Evolutionary conservation across 2,113 vertebrate genomes (phyloP).

Genomic region (Vidua macroura): DNA sequence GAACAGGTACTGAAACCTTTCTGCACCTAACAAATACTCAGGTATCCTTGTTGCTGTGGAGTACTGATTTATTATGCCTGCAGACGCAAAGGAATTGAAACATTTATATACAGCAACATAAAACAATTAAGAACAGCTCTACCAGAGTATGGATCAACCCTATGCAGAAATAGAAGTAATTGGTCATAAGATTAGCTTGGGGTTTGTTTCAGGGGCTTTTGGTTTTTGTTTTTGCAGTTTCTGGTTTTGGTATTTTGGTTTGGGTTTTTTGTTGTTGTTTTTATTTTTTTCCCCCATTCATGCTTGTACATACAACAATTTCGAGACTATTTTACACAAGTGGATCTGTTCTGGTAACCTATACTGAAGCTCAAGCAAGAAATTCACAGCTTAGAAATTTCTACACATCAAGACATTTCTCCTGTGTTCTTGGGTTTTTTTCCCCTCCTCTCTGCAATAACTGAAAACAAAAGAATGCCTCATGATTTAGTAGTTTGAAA

Average conservation of each 20-base stretch:
- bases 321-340: background rate
- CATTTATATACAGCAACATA: background rate
- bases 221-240: background rate
- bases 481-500: background rate
- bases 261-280: background rate
- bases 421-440: fast-evolving
- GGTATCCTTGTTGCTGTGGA: background rate
- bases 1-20: background rate
- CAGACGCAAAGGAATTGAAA: background rate
- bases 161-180: background rate
- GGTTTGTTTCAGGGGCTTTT: background rate
- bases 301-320: background rate
- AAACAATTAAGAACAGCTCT: background rate
- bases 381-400: background rate
- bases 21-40: background rate
- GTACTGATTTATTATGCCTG: background rate
- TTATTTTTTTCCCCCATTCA: background rate
- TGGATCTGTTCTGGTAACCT: background rate
- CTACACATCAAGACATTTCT: background rate
- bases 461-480: background rate
- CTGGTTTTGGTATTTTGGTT: background rate
- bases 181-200: background rate
- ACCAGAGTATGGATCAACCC: background rate
- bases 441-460: background rate
- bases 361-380: background rate